A percentile compares a stretch with the other conserved stretches of the same genome.
These are phyloP conservation scores for Palaemon carinicauda DNA, from an alignment of 1,140 invertebrate species.

Conservation along the genomic window DNA sequence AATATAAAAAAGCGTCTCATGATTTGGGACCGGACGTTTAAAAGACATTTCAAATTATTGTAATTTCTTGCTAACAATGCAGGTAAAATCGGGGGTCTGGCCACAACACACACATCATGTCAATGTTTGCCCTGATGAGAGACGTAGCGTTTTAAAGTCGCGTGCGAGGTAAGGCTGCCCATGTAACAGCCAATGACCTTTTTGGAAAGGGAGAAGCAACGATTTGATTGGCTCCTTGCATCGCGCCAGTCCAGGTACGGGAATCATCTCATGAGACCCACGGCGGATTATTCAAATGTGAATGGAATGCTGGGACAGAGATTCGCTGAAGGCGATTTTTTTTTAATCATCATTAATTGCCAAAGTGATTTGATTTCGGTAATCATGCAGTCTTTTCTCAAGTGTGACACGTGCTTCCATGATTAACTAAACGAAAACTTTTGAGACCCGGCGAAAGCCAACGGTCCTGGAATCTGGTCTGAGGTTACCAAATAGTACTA, in stretches of 20 bases:
- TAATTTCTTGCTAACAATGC: background rate
- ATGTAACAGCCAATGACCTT: slow-evolving; percentile 13
- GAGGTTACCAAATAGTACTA: slow-evolving; percentile 46
- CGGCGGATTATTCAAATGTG: background rate
- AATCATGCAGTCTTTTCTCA: too few relatives aligned
- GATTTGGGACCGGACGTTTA: background rate
- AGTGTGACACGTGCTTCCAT: too few relatives aligned
- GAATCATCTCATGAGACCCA: background rate
- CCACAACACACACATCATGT: slow-evolving; percentile 1
- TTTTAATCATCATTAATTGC: too few relatives aligned
- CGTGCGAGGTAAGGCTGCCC: slow-evolving; percentile 10
- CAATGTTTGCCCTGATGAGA: slow-evolving; percentile 13
- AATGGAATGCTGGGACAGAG: background rate
- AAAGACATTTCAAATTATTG: background rate
- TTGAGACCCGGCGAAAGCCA: slow-evolving; percentile 23
- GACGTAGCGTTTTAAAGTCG: background rate
- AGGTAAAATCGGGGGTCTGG: background rate
- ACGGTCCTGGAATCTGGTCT: background rate
- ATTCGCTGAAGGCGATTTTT: too few relatives aligned
- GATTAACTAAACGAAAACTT: background rate
- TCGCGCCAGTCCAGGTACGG: background rate
- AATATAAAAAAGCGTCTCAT: too few relatives aligned
- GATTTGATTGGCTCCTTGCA: slow-evolving; percentile 9
- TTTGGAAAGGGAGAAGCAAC: background rate
- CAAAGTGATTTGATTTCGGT: too few relatives aligned